Conservation (phyloP, 2,797 vertebrate genomes). For the Falco novaeseelandiae region DNA sequence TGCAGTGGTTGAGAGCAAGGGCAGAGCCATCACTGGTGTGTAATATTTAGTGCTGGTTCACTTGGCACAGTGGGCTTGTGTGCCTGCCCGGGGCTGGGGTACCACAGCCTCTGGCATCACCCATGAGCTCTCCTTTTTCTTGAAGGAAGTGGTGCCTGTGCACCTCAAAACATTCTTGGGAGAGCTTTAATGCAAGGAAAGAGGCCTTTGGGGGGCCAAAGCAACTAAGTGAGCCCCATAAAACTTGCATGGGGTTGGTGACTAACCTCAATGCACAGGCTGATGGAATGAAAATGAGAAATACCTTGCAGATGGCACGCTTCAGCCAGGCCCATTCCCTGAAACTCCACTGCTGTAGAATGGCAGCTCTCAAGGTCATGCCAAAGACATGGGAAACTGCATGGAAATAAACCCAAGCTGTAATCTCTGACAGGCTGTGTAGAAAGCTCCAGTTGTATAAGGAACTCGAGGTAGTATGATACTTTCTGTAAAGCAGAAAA, state of each 20-base stretch:
- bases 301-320: not conserved
- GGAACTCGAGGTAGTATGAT: rapidly evolving
- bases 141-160: not conserved
- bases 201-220: not conserved
- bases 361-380: not conserved
- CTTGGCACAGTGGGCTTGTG: not conserved
- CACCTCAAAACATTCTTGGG: not conserved
- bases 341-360: not conserved
- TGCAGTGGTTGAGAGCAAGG: not conserved
- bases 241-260: not conserved
- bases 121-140: not conserved
- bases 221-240: not conserved
- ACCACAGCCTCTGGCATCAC: not conserved
- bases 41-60: not conserved
- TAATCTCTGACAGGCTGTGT: not conserved
- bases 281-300: not conserved
- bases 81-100: not conserved
- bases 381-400: not conserved
- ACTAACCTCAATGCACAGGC: not conserved
- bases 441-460: not conserved
- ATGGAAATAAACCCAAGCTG: not conserved
- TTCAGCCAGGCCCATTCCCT: not conserved
- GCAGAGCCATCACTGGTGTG: not conserved
- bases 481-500: not conserved
- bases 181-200: not conserved